These are phyloP conservation scores for Cheirogaleus medius DNA, from an alignment of 2,113 vertebrate species.

Conservation along the genomic window DNA sequence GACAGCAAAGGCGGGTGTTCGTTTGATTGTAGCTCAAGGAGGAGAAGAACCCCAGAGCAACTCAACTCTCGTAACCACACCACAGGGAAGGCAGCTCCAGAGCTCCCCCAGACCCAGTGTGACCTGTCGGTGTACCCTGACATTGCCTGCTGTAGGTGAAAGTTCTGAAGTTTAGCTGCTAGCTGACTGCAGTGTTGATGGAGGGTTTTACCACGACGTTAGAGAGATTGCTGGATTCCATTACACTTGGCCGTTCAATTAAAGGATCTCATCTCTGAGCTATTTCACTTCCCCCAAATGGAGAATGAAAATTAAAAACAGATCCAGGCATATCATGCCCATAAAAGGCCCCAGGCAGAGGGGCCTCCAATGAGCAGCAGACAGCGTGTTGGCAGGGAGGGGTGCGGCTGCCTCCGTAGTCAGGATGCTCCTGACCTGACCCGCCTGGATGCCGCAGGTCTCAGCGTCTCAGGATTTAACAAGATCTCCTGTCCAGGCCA, in stretches of 20 bases:
- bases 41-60: neutral
- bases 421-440: neutral
- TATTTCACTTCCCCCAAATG: slow-evolving; percentile 58
- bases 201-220: slow-evolving; percentile 24
- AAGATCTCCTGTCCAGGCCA: neutral
- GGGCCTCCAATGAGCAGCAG: neutral
- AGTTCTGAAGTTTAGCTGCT: neutral
- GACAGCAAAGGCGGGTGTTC: neutral
- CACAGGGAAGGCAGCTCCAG: neutral
- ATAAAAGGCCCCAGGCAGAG: slow-evolving; percentile 49
- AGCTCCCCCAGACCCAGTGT: neutral
- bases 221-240: slow-evolving; percentile 17
- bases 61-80: neutral
- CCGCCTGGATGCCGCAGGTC: neutral
- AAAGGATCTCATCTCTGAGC: slow-evolving; percentile 69
- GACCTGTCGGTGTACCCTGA: rapidly evolving
- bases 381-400: neutral
- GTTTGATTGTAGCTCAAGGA: neutral
- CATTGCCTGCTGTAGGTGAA: neutral
- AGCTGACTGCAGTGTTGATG: neutral
- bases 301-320: slow-evolving; percentile 67
- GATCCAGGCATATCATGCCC: slow-evolving; percentile 30
- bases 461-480: neutral
- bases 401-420: neutral
- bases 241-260: neutral